Conservation (phyloP, 2,113 vertebrate species). For the Arvicanthis niloticus region DNA sequence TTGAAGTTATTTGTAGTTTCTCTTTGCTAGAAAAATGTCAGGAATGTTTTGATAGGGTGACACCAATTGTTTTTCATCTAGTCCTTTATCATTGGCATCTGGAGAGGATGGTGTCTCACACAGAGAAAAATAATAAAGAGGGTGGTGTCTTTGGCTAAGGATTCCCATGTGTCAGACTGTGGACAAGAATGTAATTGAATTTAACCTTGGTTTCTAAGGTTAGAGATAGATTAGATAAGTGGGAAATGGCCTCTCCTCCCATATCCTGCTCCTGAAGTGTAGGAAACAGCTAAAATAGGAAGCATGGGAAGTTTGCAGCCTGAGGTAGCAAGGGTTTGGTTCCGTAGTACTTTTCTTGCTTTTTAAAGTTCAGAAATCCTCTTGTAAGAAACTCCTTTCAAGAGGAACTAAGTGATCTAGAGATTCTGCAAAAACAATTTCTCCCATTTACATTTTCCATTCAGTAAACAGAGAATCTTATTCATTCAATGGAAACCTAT, state of each 20-base stretch:
- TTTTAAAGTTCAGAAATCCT: background rate
- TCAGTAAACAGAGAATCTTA: slow-evolving; percentile 36
- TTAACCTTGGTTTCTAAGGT: slow-evolving; percentile 67
- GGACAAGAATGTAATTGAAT: slow-evolving; percentile 48
- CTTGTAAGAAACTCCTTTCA: slow-evolving; percentile 54
- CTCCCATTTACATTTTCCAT: slow-evolving; percentile 37
- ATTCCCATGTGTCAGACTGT: slow-evolving; percentile 35
- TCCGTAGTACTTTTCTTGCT: background rate
- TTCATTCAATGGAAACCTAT: slow-evolving; percentile 47
- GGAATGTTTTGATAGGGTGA: slow-evolving; percentile 49
- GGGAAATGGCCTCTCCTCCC: slow-evolving; percentile 68
- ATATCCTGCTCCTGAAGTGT: slow-evolving; percentile 73
- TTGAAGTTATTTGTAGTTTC: slow-evolving; percentile 42
- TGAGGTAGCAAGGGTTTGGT: slow-evolving; percentile 55
- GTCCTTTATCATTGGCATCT: background rate
- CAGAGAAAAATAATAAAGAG: slow-evolving; percentile 6
- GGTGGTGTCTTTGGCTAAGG: background rate
- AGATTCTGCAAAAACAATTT: slow-evolving; percentile 55
- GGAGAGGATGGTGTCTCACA: background rate
- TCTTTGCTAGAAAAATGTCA: slow-evolving; percentile 44
- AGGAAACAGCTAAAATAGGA: slow-evolving; percentile 82
- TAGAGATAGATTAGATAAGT: slow-evolving; percentile 73
- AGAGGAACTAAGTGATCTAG: slow-evolving; percentile 11
- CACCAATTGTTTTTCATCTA: background rate
- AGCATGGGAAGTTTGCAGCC: slow-evolving; percentile 71